Evolutionary conservation across 2,888 invertebrate species (phyloP).

Genomic region (Trimorus sp.): DNA sequence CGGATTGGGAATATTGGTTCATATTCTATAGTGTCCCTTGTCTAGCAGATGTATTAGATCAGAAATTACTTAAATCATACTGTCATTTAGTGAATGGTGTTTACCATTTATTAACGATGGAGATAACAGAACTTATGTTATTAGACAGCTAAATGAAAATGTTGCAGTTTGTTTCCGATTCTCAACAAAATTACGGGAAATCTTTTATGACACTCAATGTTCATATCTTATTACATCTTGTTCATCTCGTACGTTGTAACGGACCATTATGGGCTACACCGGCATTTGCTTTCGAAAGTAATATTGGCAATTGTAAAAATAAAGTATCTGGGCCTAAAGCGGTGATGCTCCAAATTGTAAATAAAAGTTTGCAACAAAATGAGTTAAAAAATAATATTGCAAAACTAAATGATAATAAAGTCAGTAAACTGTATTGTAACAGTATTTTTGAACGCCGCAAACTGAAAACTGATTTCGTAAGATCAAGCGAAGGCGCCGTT

Average conservation of each 20-base stretch:
- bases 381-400: not conserved
- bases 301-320: slow-evolving; percentile 1
- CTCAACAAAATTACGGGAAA: not conserved
- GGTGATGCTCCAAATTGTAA: slow-evolving; percentile 14
- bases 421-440: not conserved
- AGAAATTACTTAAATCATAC: slow-evolving; percentile 6
- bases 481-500: slow-evolving; percentile 2
- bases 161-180: slow-evolving; percentile 1
- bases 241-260: not conserved
- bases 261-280: slow-evolving; percentile 15
- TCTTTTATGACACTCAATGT: slow-evolving; percentile 13
- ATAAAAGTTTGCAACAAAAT: slow-evolving; percentile 1
- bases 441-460: slow-evolving; percentile 3
- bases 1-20: no score
- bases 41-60: not conserved
- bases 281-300: not conserved
- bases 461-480: slow-evolving; percentile 8
- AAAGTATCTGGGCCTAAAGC: not conserved
- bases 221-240: slow-evolving; percentile 3
- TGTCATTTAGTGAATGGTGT: slow-evolving; percentile 20
- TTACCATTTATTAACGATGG: slow-evolving; percentile 28
- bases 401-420: not conserved
- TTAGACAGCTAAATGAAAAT: not conserved
- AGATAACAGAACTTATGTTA: slow-evolving; percentile 51
- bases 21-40: slow-evolving; percentile 55